Conservation (phyloP, 2,797 vertebrate genomes). For the Ptychobarbus kaznakovi region DNA sequence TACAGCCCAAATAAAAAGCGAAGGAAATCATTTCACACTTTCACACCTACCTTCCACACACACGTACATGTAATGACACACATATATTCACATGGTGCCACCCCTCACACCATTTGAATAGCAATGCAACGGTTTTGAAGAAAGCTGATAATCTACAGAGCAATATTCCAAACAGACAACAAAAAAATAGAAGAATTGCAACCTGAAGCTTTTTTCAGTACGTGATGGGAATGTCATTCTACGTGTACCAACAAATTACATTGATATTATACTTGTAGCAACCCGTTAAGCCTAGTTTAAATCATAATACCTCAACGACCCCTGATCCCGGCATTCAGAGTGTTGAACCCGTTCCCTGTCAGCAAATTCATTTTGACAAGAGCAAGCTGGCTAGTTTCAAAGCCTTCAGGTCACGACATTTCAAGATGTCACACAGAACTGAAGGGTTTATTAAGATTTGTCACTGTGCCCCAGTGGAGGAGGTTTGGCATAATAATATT, state of each 20-base stretch:
- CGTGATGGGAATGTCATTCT: background rate
- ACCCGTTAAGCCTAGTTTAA: slow-evolving; percentile 20
- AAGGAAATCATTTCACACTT: slow-evolving; percentile 44
- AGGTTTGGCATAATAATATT: slow-evolving; percentile 1
- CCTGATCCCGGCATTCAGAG: slow-evolving; percentile 32
- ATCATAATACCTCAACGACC: slow-evolving; percentile 16
- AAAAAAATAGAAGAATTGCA: slow-evolving; percentile 22
- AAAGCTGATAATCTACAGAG: slow-evolving; percentile 15
- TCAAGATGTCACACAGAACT: slow-evolving; percentile 26
- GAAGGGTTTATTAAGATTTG: slow-evolving; percentile 32
- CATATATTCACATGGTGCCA: background rate
- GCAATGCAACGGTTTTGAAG: slow-evolving; percentile 6
- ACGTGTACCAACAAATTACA: background rate
- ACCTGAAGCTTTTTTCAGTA: slow-evolving; percentile 20
- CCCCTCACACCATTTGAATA: slow-evolving; percentile 37
- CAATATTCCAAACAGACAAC: slow-evolving; percentile 16
- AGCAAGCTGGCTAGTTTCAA: slow-evolving; percentile 45
- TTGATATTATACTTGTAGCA: slow-evolving; percentile 33
- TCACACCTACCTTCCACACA: slow-evolving; percentile 38
- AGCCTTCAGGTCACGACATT: slow-evolving; percentile 37
- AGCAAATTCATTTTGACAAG: slow-evolving; percentile 54
- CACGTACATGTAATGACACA: background rate
- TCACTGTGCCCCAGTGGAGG: background rate
- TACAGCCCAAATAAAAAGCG: slow-evolving; percentile 45
- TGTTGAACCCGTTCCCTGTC: slow-evolving; percentile 23